Conservation (phyloP, 64 coral and sea anemone species). For the Porites lutea region DNA sequence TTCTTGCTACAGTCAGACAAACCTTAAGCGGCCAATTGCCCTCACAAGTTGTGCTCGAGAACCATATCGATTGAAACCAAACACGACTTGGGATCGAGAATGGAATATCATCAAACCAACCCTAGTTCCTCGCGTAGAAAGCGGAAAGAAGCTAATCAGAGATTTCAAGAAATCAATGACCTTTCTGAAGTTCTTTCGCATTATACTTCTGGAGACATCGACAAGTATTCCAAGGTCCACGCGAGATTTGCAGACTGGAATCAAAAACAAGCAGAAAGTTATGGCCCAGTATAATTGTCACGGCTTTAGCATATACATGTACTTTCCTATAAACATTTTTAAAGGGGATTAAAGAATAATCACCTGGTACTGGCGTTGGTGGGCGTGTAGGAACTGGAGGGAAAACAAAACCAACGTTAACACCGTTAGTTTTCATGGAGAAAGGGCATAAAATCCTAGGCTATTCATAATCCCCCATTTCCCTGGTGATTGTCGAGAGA, state of each 20-base stretch:
- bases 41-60: conserved; percentile 17
- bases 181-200: conserved; percentile 16
- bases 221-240: conserved; percentile 70
- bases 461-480: no score
- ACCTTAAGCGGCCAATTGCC: conserved; percentile 31
- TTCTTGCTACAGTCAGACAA: background rate
- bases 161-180: conserved; percentile 42
- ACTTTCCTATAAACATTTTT: background rate
- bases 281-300: no score
- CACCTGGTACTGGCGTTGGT: conserved; percentile 17
- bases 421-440: no score
- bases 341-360: background rate
- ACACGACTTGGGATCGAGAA: conserved; percentile 17
- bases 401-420: background rate
- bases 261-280: background rate
- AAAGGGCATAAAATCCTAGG: no score
- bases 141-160: conserved; percentile 16
- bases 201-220: conserved; percentile 56
- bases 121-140: conserved; percentile 32
- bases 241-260: conserved; percentile 33
- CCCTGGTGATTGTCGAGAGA: no score
- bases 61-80: conserved; percentile 39
- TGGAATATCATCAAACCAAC: conserved; percentile 37
- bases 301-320: no score
- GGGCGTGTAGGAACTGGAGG: background rate